Percentiles rank a stretch among this genome's conserved stretches.
Conservation (phyloP, 1,140 invertebrate genomes). For the Bombus picipes region DNA sequence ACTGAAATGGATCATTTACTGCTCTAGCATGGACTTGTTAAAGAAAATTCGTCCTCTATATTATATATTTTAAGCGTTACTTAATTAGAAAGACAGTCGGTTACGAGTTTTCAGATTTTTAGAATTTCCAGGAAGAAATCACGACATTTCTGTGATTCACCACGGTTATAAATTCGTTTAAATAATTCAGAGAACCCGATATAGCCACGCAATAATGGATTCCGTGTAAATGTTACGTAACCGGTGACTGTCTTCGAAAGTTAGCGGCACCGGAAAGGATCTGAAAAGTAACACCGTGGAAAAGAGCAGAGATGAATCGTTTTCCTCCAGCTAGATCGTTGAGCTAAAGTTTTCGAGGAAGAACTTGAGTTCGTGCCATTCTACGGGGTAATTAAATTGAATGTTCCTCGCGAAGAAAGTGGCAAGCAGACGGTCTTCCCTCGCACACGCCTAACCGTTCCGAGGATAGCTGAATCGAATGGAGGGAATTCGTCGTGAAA, state of each 20-base stretch:
- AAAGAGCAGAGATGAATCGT: slow-evolving; percentile 54
- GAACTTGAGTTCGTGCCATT: slow-evolving; percentile 48
- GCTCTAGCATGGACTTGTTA: background rate
- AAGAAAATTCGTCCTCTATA: background rate
- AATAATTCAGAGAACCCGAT: too few species aligned
- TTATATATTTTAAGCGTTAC: too few species aligned
- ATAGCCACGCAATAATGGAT: background rate
- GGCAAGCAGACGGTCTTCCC: slow-evolving; percentile 33
- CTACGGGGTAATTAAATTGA: slow-evolving; percentile 66
- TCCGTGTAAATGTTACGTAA: background rate
- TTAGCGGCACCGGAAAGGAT: background rate
- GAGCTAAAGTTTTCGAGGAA: slow-evolving; percentile 38
- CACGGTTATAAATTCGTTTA: too few species aligned
- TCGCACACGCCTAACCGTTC: slow-evolving; percentile 41
- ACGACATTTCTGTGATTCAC: too few species aligned
- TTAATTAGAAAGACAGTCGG: background rate
- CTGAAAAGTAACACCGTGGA: slow-evolving; percentile 50
- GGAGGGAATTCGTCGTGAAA: slow-evolving; percentile 63
- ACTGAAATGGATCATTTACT: background rate
- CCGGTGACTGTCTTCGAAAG: background rate
- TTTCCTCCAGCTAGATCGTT: slow-evolving; percentile 24
- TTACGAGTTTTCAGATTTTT: too few species aligned
- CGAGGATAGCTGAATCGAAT: slow-evolving; percentile 61
- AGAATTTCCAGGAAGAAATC: background rate
- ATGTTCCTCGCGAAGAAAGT: slow-evolving; percentile 64